Base-by-base conservation (phyloP, 2,888 invertebrate genomes). In the Cephus pygmeus region DNA sequence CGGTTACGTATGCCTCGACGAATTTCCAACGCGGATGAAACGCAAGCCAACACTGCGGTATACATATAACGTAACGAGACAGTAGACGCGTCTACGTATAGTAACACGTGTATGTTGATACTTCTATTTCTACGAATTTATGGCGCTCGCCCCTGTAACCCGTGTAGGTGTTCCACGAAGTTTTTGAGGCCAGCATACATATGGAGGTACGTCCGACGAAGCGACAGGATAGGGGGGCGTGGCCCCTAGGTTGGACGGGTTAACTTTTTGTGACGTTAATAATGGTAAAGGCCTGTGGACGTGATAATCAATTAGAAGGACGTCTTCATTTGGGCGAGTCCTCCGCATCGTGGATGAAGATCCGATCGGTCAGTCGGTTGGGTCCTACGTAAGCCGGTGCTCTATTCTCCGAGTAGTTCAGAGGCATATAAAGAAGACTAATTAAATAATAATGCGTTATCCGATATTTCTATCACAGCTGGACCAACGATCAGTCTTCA, bases 251-350 rank as follows among this genome's bases (percentile, higher is more conserved):
- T 9, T 40, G 40, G 23, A 56, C 23, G 56, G 56, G 56, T 56
- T 56, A 71, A 33, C 15, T 71, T 71, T 34, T 71, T 31, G 71
- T 71, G 71, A 71, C 71, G 71, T 71, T 71, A 34, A 71, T 71
- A 71, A 71, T 56, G 34, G 31, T 71, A 71, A 71, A 71, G 71
- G 71, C 31, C 23, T 9, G 23, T 23, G 15, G 6, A 30, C 71
- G 33, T 34, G 71, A 34, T 71, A 71, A 71, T 71, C 71, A 71
- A 71, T 71, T 71, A 71, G 71, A 71, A 71, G 71, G 34, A 34
- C 31, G 71, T 31, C 31, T 33, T 33, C 33, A 71, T 34, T 34
- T 31, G 33, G 31, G 6, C 71, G 33, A 31, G 12, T 71, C 31
- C 71, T 34, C 31, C 30, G 6, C 4, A 71, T 31, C 33, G 71